phyloP scores from a whole-genome alignment of 2,113 vertebrate species.

The Sapayoa aenigma region DNA sequence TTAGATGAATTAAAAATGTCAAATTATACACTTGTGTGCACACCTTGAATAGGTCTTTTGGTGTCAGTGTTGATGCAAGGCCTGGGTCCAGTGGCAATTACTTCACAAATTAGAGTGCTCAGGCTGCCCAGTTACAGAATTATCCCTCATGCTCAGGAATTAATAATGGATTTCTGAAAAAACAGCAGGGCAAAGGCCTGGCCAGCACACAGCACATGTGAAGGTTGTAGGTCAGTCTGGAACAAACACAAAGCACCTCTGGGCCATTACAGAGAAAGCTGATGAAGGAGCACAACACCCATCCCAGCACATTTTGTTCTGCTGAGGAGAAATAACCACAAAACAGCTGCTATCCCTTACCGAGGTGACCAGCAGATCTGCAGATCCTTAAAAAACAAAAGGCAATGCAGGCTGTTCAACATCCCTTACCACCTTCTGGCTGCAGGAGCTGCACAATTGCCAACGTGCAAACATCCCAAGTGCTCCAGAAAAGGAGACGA shows the following conservation, averaged over 20 bases:
- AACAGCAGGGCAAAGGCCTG: background rate
- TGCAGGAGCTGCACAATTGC: background rate
- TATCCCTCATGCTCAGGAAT: background rate
- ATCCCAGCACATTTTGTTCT: background rate
- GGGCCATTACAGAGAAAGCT: background rate
- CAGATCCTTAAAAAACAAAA: background rate
- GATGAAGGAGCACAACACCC: background rate
- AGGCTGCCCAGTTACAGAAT: background rate
- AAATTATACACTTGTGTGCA: background rate
- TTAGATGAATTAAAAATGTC: background rate
- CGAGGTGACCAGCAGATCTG: background rate
- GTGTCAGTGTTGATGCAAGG: background rate
- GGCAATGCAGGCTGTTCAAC: background rate
- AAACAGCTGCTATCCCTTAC: background rate
- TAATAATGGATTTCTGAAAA: background rate
- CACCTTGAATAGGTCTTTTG: background rate
- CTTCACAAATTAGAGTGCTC: background rate
- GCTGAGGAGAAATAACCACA: background rate
- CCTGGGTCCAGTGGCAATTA: background rate
- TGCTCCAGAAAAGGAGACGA: background rate
- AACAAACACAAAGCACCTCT: background rate
- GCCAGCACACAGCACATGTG: background rate
- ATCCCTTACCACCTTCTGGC: background rate
- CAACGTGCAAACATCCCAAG: background rate
- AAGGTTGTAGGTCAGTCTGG: background rate